Evolutionary conservation across 2,113 vertebrate genomes (phyloP), one percentile per base, ranked within the genome.

Genomic region (Diphyllodes magnificus): DNA sequence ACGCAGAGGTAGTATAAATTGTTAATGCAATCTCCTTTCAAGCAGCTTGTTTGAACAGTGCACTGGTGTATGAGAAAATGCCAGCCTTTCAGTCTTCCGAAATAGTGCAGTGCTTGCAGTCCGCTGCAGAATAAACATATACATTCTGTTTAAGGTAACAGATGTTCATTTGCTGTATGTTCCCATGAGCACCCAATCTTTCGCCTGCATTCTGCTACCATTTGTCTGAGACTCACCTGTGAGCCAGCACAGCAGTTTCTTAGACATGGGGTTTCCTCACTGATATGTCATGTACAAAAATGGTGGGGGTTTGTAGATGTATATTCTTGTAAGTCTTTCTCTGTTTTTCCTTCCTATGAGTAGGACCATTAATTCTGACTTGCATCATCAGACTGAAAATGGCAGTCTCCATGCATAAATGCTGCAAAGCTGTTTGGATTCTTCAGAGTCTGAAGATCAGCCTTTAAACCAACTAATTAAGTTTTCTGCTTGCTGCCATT

Each of bases 381-480:
- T 57, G 61, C 53, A 93, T 42, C 44, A 54, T 82, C 42, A 71
- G 75, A 78, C 82, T 86, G 64, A 88, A 92, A 94, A 65, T 51
- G 42, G 84, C 76, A 93, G 76, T 63, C 71, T 70, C 65, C 1
- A 2, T 51, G 96, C 86, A 76, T 70, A 88, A 81, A 95, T 47
- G 71, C 93, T 94, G 88, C 79, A 71, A 96, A 97, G 82, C 82
- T 85, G 87, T 91, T 94, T 82, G 91, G 96, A 97, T 96, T 96
- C 95, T 92, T 97, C 96, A 61, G 17, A 88, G 66, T 95, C 94
- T 73, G 70, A 93, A 97, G 70, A 95, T 86, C 94, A 95, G 95
- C 86, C 82, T 71, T 95, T 97, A 97, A 96, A 97, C 97, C 96
- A 96, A 93, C 98, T 99, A 99, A 99, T 99, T 98, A 99, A 98